A percentile compares a stretch with the other conserved stretches of the same genome.
Conservation (phyloP, 2,113 vertebrate genomes). For the Microcebus ravelobensis region DNA sequence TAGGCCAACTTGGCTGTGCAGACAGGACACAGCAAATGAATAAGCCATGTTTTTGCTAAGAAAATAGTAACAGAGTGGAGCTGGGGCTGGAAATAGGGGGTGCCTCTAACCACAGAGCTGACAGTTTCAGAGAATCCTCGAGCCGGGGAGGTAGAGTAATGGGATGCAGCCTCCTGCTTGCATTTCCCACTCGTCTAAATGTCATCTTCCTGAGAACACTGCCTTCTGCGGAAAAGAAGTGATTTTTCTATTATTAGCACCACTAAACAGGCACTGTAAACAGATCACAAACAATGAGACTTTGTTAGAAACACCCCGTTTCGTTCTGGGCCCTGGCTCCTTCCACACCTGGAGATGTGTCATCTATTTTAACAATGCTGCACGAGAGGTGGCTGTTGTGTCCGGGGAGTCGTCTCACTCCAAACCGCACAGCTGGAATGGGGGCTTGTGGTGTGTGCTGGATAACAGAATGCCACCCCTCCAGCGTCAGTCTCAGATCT, state of each 20-base stretch:
- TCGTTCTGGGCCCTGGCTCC: slow-evolving; percentile 33
- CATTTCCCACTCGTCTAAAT: slow-evolving; percentile 60
- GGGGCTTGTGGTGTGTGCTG: neutral
- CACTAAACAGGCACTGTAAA: slow-evolving; percentile 57
- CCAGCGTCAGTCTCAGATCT: neutral
- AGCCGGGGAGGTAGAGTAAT: neutral
- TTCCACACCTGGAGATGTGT: slow-evolving; percentile 61
- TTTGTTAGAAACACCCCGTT: slow-evolving; percentile 35
- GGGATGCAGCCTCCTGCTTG: slow-evolving; percentile 29
- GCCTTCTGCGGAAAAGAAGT: slow-evolving; percentile 43
- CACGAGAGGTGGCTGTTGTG: slow-evolving; percentile 31
- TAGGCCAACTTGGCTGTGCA: neutral
- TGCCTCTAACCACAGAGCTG: neutral
- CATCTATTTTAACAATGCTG: neutral
- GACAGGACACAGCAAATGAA: neutral
- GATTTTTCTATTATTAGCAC: slow-evolving; percentile 71
- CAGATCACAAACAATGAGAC: neutral
- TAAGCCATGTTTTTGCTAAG: neutral
- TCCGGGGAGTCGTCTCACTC: neutral
- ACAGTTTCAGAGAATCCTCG: neutral
- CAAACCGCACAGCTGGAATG: neutral
- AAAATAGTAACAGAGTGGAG: neutral
- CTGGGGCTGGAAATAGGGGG: neutral
- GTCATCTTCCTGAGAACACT: slow-evolving; percentile 14
- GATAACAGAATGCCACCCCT: neutral